Evolutionary conservation across 2,888 invertebrate species (phyloP).

Genomic region (Melanostoma scalare): DNA sequence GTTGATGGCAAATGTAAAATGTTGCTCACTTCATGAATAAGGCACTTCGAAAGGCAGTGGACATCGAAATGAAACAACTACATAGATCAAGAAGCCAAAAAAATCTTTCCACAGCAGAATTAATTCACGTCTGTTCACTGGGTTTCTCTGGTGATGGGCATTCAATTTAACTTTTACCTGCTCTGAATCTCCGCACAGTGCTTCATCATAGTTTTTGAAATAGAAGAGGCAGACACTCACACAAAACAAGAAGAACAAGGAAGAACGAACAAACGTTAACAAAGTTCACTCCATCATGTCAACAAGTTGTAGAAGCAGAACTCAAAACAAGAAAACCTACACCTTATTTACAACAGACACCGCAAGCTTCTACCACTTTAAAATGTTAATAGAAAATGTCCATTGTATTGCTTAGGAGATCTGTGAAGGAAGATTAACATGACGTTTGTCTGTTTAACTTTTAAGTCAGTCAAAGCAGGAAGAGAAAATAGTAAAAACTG

Average conservation of each 20-base stretch:
- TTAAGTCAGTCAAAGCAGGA: background rate
- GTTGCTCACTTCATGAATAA: conserved; percentile 40
- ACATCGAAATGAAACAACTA: conserved; percentile 29
- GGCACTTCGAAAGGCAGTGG: conserved; percentile 33
- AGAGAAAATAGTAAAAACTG: conserved; percentile 21
- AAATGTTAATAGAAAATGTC: conserved; percentile 61
- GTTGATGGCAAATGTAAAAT: conserved; percentile 27
- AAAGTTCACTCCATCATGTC: conserved; percentile 71
- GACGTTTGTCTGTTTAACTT: background rate
- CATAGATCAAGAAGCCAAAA: conserved; percentile 35
- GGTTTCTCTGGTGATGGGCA: conserved; percentile 8
- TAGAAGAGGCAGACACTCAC: conserved; percentile 2
- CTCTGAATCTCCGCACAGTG: conserved; percentile 46
- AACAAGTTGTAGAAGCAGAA: conserved; percentile 54
- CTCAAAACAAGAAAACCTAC: conserved; percentile 36
- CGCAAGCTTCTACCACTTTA: conserved; percentile 54
- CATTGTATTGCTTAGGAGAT: conserved; percentile 38
- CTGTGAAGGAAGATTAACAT: conserved; percentile 54
- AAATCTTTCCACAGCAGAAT: conserved; percentile 28
- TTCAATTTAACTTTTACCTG: conserved; percentile 56
- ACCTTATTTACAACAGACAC: conserved; percentile 21
- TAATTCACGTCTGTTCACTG: background rate
- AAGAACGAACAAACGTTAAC: conserved; percentile 5
- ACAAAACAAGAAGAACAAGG: background rate
- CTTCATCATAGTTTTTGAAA: conserved; percentile 49